Evolutionary conservation across 2,888 invertebrate genomes (phyloP), one percentile per base, ranked within the genome.

Genomic region (Zeuzera pyrina): DNA sequence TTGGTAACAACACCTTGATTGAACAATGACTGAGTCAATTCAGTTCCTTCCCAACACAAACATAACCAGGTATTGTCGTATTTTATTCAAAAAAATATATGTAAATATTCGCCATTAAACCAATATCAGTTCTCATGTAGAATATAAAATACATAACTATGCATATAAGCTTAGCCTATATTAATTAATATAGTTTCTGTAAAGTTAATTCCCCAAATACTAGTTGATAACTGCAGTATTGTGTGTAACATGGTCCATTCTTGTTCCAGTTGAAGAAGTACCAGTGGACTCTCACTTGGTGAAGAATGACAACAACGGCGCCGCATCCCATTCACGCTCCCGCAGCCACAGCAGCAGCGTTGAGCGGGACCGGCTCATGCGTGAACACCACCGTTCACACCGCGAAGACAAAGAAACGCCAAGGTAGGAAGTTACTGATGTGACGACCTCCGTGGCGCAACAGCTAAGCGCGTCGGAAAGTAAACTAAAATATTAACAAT

Each of bases 221-320:
- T n/a, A n/a, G n/a, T n/a, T n/a, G n/a, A 11, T 16, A 25, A 14
- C 3, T 10, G 21, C 13, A 4, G 15, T 26, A 13, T 7, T n/a
- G 11, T 4, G n/a, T n/a, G n/a, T n/a, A n/a, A n/a, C n/a, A n/a
- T n/a, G n/a, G n/a, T n/a, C n/a, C n/a, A n/a, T n/a, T 3, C 5
- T 76, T 73, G 72, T 81, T 78, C 8, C 61, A 84, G 84, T 84
- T 39, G 77, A 84, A 45, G 84, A 84, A 55, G 84, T 84, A 37
- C 83, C 84, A 0, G 74, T 84, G 43, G 83, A 83, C 52, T 81
- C 84, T 0, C 83, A 84, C 39, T 41, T 74, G 41, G 30, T 30
- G 14, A 39, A 44, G 12, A 25, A 35, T 8, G 43, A 41, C 25
- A 52, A 46, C 42, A 49, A 41, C 23, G 43, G 38, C n/a, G 44